These are phyloP conservation scores for Ahaetulla prasina DNA, from an alignment of 2,113 vertebrate genomes.

Conservation along the genomic window DNA sequence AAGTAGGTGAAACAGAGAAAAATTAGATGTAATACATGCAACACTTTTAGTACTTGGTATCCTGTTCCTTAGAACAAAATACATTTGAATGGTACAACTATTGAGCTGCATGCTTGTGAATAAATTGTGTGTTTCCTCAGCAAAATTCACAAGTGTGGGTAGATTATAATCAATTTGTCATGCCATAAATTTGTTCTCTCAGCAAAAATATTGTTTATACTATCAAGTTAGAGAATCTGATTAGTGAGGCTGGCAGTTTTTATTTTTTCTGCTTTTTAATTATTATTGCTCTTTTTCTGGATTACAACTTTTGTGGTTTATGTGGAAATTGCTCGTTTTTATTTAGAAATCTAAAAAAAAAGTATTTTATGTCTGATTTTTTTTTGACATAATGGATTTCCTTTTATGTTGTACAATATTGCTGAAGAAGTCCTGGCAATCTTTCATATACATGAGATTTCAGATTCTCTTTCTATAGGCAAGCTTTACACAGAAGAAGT, in stretches of 20 bases:
- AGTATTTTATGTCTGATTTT: not conserved
- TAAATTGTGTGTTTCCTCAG: constrained; percentile 7
- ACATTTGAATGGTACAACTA: not conserved
- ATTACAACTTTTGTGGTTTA: not conserved
- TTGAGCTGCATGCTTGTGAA: not conserved
- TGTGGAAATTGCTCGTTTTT: not conserved
- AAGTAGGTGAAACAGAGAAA: constrained; percentile 13
- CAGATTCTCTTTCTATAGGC: not conserved
- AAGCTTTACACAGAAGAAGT: not conserved
- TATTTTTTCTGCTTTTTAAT: not conserved
- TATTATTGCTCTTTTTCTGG: not conserved
- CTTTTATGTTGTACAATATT: not conserved
- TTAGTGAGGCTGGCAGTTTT: not conserved
- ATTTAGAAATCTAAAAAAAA: not conserved
- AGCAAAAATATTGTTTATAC: constrained; percentile 1
- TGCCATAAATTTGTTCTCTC: not conserved
- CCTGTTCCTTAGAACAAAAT: not conserved
- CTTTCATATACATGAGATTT: not conserved
- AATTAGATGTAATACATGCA: constrained; percentile 14
- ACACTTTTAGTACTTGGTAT: not conserved
- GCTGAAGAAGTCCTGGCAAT: not conserved
- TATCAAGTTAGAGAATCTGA: not conserved
- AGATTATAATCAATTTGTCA: not conserved
- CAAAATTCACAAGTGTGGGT: not conserved
- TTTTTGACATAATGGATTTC: not conserved